phyloP scores from a whole-genome alignment of 2,888 invertebrate genomes.

The Volucella inanis region DNA sequence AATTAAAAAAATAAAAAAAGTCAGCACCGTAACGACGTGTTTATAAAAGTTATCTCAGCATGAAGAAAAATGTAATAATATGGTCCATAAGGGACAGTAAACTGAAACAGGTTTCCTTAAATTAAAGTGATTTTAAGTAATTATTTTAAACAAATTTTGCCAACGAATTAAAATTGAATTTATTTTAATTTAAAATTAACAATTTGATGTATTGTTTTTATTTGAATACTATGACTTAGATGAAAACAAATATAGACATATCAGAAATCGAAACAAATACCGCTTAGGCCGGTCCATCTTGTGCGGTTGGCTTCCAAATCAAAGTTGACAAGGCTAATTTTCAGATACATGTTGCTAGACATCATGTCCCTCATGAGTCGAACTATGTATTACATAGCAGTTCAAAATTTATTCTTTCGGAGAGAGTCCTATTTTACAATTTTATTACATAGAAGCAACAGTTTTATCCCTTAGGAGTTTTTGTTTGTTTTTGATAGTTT shows the following conservation, averaged over 20 bases:
- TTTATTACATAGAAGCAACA: conserved; percentile 27
- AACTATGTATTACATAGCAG: background rate
- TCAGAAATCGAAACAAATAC: background rate
- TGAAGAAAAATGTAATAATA: background rate
- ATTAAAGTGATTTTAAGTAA: background rate
- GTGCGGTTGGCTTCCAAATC: background rate
- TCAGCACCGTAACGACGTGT: conserved; percentile 19
- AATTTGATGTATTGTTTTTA: no score
- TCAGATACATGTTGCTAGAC: conserved; percentile 50
- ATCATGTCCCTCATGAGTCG: conserved; percentile 1
- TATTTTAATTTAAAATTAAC: no score
- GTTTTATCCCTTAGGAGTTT: background rate
- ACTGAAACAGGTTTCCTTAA: conserved; percentile 7
- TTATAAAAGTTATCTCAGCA: conserved; percentile 18
- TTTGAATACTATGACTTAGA: no score
- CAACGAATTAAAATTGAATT: no score
- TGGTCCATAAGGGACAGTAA: background rate
- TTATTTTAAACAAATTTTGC: no score
- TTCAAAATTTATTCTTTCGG: background rate
- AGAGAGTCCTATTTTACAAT: no score
- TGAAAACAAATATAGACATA: background rate
- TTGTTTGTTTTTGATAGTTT: no score
- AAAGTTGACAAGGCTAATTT: conserved; percentile 20
- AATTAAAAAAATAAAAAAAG: conserved; percentile 1
- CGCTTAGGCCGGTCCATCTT: background rate